phyloP scores from a whole-genome alignment of 2,113 vertebrate species.

The Piprites chloris region DNA sequence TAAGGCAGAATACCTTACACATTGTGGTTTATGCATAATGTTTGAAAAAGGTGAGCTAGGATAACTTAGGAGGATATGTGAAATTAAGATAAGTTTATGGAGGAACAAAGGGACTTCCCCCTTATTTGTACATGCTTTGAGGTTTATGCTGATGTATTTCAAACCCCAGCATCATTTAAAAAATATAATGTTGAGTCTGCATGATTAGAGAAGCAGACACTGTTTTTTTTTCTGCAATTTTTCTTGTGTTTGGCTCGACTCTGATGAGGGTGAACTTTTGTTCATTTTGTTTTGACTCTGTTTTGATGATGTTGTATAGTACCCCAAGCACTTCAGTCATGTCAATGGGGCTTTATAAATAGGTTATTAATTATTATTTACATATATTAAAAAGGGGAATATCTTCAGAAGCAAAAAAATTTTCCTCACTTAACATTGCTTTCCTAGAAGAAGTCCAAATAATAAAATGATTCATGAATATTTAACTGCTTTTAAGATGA shows the following conservation, averaged over 20 bases:
- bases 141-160: not conserved
- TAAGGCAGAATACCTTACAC: not conserved
- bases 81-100: not conserved
- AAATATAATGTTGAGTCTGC: not conserved
- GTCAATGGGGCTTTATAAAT: conserved; percentile 28
- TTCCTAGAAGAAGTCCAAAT: conserved; percentile 25
- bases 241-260: not conserved
- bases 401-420: conserved; percentile 32
- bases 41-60: not conserved
- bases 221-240: not conserved
- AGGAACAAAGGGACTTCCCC: not conserved
- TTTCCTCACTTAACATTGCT: conserved; percentile 17
- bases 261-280: conserved; percentile 51
- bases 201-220: not conserved
- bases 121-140: not conserved
- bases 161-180: not conserved
- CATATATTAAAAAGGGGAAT: not conserved
- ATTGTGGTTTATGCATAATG: not conserved
- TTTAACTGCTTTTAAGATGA: conserved; percentile 42
- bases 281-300: conserved; percentile 30
- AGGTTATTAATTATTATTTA: conserved; percentile 49
- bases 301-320: conserved; percentile 23
- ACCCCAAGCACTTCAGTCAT: conserved; percentile 7
- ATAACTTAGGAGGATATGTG: not conserved
- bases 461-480: conserved; percentile 48